A percentile compares a stretch with the other conserved stretches of the same genome.
Evolutionary conservation across 2,888 invertebrate species (phyloP).

Genomic region (Nycteola revayana): DNA sequence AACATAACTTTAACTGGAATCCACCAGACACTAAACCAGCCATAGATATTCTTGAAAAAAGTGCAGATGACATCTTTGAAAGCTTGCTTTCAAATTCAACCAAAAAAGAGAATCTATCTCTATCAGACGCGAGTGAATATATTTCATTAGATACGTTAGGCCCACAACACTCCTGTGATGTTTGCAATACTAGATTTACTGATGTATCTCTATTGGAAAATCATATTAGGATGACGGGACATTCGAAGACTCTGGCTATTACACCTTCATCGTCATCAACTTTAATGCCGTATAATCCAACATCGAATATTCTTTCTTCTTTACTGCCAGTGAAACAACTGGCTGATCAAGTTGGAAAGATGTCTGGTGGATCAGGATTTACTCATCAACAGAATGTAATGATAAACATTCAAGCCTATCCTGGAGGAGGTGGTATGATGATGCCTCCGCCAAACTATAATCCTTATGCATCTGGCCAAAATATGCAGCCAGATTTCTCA

Average conservation of each 20-base stretch:
- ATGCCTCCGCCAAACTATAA: slow-evolving; percentile 71
- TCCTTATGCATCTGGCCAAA: slow-evolving; percentile 57
- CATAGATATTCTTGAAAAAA: slow-evolving; percentile 67
- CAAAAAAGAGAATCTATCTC: slow-evolving; percentile 59
- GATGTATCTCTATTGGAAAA: slow-evolving; percentile 77
- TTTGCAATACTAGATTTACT: slow-evolving; percentile 83
- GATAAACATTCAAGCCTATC: slow-evolving; percentile 85
- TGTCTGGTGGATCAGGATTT: slow-evolving; percentile 59
- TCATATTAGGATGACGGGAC: slow-evolving; percentile 79
- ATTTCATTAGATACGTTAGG: slow-evolving; percentile 84
- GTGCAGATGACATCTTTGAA: slow-evolving; percentile 74
- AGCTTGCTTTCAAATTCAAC: slow-evolving; percentile 64
- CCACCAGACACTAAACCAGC: slow-evolving; percentile 72
- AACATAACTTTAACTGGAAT: slow-evolving; percentile 76
- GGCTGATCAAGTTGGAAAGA: slow-evolving; percentile 74
- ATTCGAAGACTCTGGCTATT: slow-evolving; percentile 67
- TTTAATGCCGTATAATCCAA: slow-evolving; percentile 61
- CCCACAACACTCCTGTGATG: slow-evolving; percentile 82
- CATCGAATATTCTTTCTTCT: slow-evolving; percentile 60
- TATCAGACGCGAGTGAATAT: slow-evolving; percentile 81
- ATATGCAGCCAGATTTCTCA: slow-evolving; percentile 63
- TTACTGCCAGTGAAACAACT: slow-evolving; percentile 72
- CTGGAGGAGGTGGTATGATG: slow-evolving; percentile 75
- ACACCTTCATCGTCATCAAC: slow-evolving; percentile 49
- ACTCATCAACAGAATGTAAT: slow-evolving; percentile 85